A percentile compares a stretch with the other conserved stretches of the same genome.
Evolutionary conservation across 2,888 invertebrate species (phyloP).

Genomic region (Chydorus sphaericus): DNA sequence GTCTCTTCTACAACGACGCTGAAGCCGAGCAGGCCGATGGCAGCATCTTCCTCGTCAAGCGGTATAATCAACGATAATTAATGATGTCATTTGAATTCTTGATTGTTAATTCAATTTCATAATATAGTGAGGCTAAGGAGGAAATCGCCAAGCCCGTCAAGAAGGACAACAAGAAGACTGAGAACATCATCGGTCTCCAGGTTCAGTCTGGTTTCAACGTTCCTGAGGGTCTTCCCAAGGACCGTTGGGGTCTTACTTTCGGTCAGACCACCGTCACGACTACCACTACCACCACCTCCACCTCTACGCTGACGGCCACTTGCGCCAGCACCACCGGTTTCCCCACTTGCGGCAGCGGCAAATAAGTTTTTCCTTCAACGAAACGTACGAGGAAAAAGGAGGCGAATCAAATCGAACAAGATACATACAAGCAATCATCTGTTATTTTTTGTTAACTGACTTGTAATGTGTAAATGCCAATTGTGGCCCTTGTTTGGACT

Average conservation of each 20-base stretch:
- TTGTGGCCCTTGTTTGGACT: no score
- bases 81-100: background rate
- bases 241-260: background rate
- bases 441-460: no score
- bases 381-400: no score
- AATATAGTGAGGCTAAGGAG: no score
- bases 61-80: background rate
- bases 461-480: no score
- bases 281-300: background rate
- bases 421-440: no score
- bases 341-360: background rate
- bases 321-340: background rate
- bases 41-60: background rate
- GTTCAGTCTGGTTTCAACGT: slow-evolving; percentile 1
- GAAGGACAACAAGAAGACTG: background rate
- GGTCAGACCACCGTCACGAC: background rate
- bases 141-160: background rate
- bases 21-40: background rate
- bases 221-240: background rate
- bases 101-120: background rate
- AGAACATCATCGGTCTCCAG: background rate
- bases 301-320: background rate
- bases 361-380: no score
- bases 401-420: no score
- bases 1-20: slow-evolving; percentile 2